Conservation (phyloP, 2,797 vertebrate genomes). For the Malacoraja senta region DNA sequence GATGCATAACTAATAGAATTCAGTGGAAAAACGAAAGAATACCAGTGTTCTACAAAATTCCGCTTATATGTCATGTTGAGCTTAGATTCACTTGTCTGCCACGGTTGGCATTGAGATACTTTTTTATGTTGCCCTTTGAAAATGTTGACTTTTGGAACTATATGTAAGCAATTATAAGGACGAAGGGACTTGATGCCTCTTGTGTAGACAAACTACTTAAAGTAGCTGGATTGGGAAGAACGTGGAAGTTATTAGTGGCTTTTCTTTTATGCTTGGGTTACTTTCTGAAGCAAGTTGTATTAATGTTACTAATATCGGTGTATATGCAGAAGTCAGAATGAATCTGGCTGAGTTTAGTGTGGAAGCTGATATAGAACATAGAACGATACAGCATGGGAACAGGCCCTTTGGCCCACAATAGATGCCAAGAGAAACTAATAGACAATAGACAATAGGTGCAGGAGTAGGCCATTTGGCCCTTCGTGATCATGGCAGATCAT, state of each 20-base stretch:
- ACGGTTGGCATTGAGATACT: neutral
- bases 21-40: neutral
- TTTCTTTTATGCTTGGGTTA: neutral
- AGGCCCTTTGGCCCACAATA: no score
- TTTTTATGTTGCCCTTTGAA: neutral
- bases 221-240: neutral
- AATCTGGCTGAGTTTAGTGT: neutral
- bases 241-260: neutral
- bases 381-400: no score
- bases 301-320: neutral
- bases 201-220: neutral
- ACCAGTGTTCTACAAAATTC: neutral
- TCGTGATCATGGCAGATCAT: no score
- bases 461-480: no score
- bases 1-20: neutral
- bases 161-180: neutral
- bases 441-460: no score
- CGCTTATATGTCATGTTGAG: neutral
- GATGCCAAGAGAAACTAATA: no score
- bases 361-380: neutral
- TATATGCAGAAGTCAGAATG: neutral
- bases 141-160: neutral
- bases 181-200: neutral
- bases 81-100: neutral
- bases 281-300: neutral